These are phyloP conservation scores for Plecotus auritus DNA, from an alignment of 2,113 vertebrate species.

Conservation along the genomic window DNA sequence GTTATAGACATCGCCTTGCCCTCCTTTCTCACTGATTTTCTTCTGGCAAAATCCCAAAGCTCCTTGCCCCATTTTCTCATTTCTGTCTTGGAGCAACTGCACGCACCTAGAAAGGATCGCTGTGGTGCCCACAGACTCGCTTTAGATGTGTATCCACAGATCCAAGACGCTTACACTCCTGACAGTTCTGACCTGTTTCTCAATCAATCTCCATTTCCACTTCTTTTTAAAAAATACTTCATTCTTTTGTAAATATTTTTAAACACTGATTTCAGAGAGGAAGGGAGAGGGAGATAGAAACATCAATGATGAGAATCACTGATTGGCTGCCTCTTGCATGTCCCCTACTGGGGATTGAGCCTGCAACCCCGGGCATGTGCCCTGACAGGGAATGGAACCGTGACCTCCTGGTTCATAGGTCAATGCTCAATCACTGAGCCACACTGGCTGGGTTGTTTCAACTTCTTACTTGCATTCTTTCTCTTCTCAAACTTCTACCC, in stretches of 20 bases:
- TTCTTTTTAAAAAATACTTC: neutral
- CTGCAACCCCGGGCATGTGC: too few species aligned
- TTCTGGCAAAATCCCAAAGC: neutral
- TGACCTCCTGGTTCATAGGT: too few species aligned
- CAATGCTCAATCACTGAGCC: too few species aligned
- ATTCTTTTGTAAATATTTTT: too few species aligned
- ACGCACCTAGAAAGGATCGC: neutral
- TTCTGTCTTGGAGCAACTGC: accelerated
- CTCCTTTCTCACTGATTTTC: too few species aligned
- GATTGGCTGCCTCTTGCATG: too few species aligned
- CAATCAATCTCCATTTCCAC: neutral
- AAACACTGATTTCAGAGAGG: too few species aligned
- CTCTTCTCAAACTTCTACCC: neutral
- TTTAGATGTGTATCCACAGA: neutral
- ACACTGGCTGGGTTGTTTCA: too few species aligned
- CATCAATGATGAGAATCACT: too few species aligned
- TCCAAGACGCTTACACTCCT: accelerated
- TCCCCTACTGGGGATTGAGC: too few species aligned
- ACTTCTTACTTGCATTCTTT: neutral
- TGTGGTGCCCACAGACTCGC: neutral
- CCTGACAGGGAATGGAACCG: too few species aligned
- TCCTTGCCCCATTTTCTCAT: neutral
- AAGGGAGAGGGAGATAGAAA: too few species aligned
- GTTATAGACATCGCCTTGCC: neutral
- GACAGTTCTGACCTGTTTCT: neutral